Evolutionary conservation across 2,797 vertebrate genomes (phyloP).

Genomic region (Emys orbicularis): DNA sequence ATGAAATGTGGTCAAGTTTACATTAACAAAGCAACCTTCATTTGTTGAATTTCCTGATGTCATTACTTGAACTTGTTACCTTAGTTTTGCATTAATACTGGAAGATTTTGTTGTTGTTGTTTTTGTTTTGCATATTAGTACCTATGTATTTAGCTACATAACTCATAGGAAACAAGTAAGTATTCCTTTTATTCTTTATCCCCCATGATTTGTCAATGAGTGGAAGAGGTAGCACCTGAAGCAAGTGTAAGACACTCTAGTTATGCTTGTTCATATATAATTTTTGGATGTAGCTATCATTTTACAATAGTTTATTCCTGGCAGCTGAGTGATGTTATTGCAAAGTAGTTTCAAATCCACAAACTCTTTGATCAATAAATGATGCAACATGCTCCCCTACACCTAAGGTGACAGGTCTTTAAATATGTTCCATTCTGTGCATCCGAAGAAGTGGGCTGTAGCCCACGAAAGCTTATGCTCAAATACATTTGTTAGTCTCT

Average conservation of each 20-base stretch:
- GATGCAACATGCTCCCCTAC: background rate
- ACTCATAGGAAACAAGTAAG: background rate
- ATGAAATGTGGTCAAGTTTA: constrained; percentile 30
- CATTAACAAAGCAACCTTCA: background rate
- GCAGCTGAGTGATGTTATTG: background rate
- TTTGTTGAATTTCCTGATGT: constrained; percentile 1
- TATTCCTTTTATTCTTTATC: background rate
- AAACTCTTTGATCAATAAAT: background rate
- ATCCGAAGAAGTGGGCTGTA: too few relatives aligned
- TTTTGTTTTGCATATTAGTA: background rate
- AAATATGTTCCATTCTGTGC: too few relatives aligned
- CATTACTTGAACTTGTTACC: background rate
- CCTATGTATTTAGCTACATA: background rate
- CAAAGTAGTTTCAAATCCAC: background rate
- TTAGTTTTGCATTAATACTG: constrained; percentile 4
- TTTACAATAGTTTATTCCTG: background rate
- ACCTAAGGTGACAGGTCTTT: constrained; percentile 12
- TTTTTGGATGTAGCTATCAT: background rate
- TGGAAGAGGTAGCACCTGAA: background rate
- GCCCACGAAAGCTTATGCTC: too few relatives aligned
- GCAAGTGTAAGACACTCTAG: background rate
- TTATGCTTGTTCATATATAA: background rate
- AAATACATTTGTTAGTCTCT: too few relatives aligned
- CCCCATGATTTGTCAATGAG: background rate
- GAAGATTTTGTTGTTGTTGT: background rate